A percentile compares a stretch with the other conserved stretches of the same genome.
Evolutionary conservation across 2,797 vertebrate species (phyloP).

Genomic region (Nasua narica): DNA sequence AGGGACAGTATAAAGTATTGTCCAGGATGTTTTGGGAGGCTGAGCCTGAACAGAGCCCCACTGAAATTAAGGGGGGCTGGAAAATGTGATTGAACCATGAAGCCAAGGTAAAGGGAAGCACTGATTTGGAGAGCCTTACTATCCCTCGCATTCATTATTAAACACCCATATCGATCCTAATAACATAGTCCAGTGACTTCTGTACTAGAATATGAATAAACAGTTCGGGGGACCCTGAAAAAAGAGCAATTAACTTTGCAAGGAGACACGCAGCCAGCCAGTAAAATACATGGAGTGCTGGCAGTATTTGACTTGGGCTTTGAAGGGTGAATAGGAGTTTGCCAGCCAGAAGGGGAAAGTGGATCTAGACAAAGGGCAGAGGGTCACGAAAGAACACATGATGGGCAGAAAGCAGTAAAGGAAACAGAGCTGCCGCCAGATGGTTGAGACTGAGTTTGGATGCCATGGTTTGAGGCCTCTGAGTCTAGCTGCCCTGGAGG

Average conservation of each 20-base stretch:
- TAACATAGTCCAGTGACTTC: neutral
- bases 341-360: neutral
- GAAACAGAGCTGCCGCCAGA: neutral
- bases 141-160: neutral
- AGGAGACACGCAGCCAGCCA: neutral
- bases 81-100: neutral
- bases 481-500: neutral
- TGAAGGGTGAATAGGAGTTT: neutral
- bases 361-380: neutral
- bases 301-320: neutral
- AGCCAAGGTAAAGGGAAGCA: neutral
- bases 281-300: neutral
- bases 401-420: neutral
- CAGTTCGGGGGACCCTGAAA: neutral
- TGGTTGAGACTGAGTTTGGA: neutral
- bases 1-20: neutral
- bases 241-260: neutral
- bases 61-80: neutral
- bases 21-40: neutral
- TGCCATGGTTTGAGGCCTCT: neutral
- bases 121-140: neutral
- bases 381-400: neutral
- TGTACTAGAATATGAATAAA: neutral
- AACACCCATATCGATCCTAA: neutral
- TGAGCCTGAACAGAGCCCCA: neutral